These are phyloP conservation scores for Tenthredo notha DNA, from an alignment of 2,888 invertebrate species.

Conservation along the genomic window DNA sequence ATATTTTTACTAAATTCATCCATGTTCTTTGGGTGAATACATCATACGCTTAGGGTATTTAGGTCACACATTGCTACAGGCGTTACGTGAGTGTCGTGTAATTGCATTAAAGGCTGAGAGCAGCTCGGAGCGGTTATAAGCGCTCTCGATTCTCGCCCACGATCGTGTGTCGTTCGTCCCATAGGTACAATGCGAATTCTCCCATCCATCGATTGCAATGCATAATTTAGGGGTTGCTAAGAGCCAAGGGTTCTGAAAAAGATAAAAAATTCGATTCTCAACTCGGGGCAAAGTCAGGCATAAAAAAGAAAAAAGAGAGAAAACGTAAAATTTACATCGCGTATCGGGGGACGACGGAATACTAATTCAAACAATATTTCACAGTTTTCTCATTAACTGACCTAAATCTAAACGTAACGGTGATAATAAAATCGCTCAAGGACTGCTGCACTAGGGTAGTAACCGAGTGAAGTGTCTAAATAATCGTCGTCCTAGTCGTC, in stretches of 20 bases:
- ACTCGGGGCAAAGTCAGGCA: neutral
- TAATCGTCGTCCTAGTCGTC: conserved; percentile 3
- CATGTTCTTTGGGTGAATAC: neutral
- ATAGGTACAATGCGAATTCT: neutral
- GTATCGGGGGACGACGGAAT: neutral
- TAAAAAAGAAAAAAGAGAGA: neutral
- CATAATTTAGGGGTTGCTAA: neutral
- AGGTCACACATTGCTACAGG: conserved; percentile 23
- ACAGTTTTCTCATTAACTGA: neutral
- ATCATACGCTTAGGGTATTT: neutral
- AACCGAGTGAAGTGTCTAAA: neutral
- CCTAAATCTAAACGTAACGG: neutral
- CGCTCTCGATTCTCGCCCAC: conserved; percentile 22
- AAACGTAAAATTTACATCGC: neutral
- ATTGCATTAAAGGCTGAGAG: conserved; percentile 35
- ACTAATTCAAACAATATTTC: neutral
- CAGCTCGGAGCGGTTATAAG: conserved; percentile 16
- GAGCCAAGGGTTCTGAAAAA: neutral
- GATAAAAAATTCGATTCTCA: neutral
- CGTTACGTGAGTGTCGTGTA: conserved; percentile 39
- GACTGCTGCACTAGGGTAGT: neutral
- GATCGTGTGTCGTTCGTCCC: neutral
- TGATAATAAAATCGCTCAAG: neutral
- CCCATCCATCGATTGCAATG: neutral
- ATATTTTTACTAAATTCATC: neutral